phyloP scores from a whole-genome alignment of 2,113 vertebrate genomes.

The Acrocephalus arundinaceus region DNA sequence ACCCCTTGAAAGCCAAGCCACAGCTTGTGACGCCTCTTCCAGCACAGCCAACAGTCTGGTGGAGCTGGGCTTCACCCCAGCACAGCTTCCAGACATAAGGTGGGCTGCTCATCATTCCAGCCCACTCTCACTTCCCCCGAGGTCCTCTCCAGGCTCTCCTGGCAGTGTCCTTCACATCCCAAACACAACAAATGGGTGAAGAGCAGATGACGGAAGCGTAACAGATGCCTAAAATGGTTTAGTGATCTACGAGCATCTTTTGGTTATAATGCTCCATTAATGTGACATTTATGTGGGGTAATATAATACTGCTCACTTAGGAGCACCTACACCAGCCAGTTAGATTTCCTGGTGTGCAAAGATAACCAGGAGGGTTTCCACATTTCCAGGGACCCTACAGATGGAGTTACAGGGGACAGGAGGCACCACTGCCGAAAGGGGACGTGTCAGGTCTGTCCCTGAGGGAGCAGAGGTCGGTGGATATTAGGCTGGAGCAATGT shows the following conservation, averaged over 20 bases:
- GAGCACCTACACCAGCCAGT: slow-evolving; percentile 2
- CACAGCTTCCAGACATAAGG: neutral
- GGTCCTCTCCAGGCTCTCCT: neutral
- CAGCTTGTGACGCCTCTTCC: neutral
- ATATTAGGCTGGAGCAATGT: rapidly evolving
- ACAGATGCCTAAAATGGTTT: slow-evolving; percentile 55
- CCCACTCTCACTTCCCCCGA: neutral
- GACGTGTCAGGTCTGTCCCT: rapidly evolving
- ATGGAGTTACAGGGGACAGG: neutral
- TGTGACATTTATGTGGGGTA: slow-evolving; percentile 45
- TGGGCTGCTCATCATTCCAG: neutral
- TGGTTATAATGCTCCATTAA: slow-evolving; percentile 58
- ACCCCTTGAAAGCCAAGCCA: neutral
- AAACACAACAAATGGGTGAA: slow-evolving; percentile 30
- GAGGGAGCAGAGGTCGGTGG: neutral
- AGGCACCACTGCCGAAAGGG: neutral
- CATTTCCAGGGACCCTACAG: neutral
- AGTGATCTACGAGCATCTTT: slow-evolving; percentile 43
- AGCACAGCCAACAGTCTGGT: rapidly evolving
- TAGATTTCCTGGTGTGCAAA: neutral
- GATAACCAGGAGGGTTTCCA: neutral
- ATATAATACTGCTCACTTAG: neutral
- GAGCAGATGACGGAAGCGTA: neutral
- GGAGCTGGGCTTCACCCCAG: neutral
- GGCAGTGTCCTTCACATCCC: neutral